phyloP scores from a whole-genome alignment of 1,140 invertebrate genomes.

The Planococcus citri region DNA sequence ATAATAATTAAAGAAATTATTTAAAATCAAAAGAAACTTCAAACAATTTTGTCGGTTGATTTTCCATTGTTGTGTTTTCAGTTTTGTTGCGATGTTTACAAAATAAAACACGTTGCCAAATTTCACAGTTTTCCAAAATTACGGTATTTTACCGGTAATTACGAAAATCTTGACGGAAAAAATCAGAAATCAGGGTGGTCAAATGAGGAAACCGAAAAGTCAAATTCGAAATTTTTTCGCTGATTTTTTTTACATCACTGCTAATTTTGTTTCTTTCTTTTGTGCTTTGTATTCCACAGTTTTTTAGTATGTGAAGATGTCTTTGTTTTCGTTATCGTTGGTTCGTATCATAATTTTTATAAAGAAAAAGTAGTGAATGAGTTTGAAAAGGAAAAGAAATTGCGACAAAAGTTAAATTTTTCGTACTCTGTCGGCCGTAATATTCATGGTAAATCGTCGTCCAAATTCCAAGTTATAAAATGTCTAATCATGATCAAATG shows the following conservation, averaged over 20 bases:
- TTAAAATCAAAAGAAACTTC: too few relatives aligned
- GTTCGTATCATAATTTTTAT: neutral
- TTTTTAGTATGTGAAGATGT: constrained; percentile 2
- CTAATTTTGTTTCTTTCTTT: neutral
- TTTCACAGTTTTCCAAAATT: too few relatives aligned
- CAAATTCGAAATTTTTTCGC: too few relatives aligned
- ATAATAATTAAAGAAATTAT: too few relatives aligned
- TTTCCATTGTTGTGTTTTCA: too few relatives aligned
- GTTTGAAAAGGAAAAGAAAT: neutral
- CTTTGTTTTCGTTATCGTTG: constrained; percentile 7
- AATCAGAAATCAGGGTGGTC: too few relatives aligned
- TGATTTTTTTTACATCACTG: neutral
- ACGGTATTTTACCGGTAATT: too few relatives aligned
- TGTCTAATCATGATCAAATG: neutral
- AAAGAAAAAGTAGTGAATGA: neutral
- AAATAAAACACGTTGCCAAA: too few relatives aligned
- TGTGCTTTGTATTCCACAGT: neutral
- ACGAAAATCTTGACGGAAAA: too few relatives aligned
- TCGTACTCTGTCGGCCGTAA: neutral
- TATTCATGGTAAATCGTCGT: neutral
- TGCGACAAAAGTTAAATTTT: neutral
- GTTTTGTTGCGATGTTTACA: too few relatives aligned
- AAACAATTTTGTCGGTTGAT: too few relatives aligned
- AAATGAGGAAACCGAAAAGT: too few relatives aligned
- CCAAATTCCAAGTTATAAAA: neutral